Evolutionary conservation across 2,113 vertebrate genomes (phyloP), one percentile per base, ranked within the genome.

Genomic region (Falcunculus frontatus): DNA sequence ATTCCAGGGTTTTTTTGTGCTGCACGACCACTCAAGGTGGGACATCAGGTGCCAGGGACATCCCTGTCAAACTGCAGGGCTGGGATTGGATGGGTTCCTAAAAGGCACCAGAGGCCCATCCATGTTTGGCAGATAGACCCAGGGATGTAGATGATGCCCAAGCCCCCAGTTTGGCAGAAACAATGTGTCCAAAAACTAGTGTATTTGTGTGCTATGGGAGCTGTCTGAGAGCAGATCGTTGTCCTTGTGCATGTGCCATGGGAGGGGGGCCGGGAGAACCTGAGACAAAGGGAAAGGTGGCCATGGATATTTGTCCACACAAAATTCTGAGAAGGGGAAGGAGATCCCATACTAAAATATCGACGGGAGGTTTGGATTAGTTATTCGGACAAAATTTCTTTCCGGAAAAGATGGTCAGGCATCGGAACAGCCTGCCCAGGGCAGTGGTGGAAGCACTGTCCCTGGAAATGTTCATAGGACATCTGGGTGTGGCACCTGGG

Each of bases 151-250:
- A 39, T 75, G 56, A 37, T 27, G 60, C 18, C 41, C 42, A 67
- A 75, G 44, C 1, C 17, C 21, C 10, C 18, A 6, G 8, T 0
- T 2, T 3, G 35, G 23, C 53, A 72, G n/a, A 50, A 13, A 70
- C 4, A 13, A 1, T 17, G 30, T 18, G 15, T 13, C 29, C 4
- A 12, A 27, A 26, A 79, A 14, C 16, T 60, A 0, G 0, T 5
- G 21, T 56, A 50, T 76, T 52, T 68, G 29, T 20, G 62, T 88
- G 44, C 53, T 74, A 1, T 7, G 12, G 63, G 30, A 78, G 60
- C 29, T 64, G 33, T 2, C 44, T 72, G 67, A 73, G 39, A 46
- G 30, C 44, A 56, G 25, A 30, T 30, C 10, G 19, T 1, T 0
- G 32, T 39, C 33, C 39, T 25, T 1, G 6, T 25, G 11, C 25